Base-by-base conservation (phyloP, 2,888 invertebrate species). In the Luffia ferchaultella region DNA sequence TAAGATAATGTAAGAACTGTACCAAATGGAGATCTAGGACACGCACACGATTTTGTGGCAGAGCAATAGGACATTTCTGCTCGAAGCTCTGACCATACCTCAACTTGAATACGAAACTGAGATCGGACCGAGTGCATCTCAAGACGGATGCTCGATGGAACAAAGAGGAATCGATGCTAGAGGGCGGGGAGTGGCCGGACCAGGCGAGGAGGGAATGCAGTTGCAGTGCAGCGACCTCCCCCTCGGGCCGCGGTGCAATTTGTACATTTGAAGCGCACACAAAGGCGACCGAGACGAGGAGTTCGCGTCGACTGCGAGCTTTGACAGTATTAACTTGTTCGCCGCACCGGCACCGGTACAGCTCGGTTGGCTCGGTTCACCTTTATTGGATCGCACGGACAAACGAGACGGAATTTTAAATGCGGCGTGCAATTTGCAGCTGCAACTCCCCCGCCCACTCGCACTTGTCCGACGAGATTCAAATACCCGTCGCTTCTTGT, bases 231-330 rank as follows among this genome's bases (percentile, higher is more conserved):
- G 72, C 76, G 74, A 77, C 78, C 73, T 72, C 73, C 70, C 62
- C 72, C 73, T 61, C 69, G 64, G 65, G 68, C 70, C 73, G 73
- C 76, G 70, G 71, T 80, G 85, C 80, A 82, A 83, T 82, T 83
- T 82, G 82, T 83, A 80, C 82, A 79, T 82, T 82, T 83, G 80
- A 82, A 83, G 79, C 79, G 76, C 78, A 77, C 73, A 80, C 80
- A 82, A 82, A 83, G 76, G 76, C 78, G 67, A 73, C 76, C 78
- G 67, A 73, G 65, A 73, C 76, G 77, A 74, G 72, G 72, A 76
- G 78, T 75, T 78, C 76, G 75, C 74, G 70, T 68, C 70, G 50
- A 51, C 45, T 49, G 53, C 53, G 50, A 46, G 77, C 79, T 80
- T 78, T 82, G 79, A 83, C 82, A 79, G 76, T 78, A 83, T 83